Percentiles rank a stretch among this genome's conserved stretches.
Evolutionary conservation across 2,113 vertebrate species (phyloP).

Genomic region (Pterocles burchelli): DNA sequence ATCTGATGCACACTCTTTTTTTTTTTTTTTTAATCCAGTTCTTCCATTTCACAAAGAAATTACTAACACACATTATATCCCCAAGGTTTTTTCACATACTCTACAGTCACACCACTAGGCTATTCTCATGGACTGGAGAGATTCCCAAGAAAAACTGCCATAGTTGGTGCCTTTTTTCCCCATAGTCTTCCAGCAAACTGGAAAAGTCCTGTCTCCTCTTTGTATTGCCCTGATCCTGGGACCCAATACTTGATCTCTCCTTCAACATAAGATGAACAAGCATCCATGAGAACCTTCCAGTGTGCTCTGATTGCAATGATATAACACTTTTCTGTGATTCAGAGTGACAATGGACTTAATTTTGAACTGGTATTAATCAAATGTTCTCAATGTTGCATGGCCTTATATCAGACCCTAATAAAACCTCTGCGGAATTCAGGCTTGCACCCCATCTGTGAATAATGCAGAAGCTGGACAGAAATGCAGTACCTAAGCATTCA

Average conservation of each 20-base stretch:
- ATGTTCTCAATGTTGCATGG: background rate
- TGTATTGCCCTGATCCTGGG: background rate
- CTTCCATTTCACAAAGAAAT: background rate
- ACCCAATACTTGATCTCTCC: background rate
- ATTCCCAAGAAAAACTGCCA: background rate
- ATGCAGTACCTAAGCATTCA: background rate
- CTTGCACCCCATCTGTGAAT: background rate
- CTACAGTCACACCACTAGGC: accelerated
- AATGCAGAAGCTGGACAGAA: background rate
- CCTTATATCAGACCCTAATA: background rate
- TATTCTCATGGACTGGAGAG: background rate
- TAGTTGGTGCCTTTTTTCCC: background rate
- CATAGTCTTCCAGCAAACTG: background rate
- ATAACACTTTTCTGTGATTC: background rate
- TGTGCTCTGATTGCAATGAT: background rate
- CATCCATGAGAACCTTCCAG: background rate
- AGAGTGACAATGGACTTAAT: background rate
- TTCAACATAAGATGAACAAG: background rate
- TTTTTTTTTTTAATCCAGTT: background rate
- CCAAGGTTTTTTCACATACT: background rate
- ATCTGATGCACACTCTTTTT: background rate
- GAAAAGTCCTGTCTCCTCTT: background rate
- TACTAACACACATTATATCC: background rate
- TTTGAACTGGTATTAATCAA: background rate
- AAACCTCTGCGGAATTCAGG: background rate